Evolutionary conservation across 92 coral and sea anemone genomes (phyloP), one percentile per base, ranked within the genome.

Genomic region (Phenganax marumi): DNA sequence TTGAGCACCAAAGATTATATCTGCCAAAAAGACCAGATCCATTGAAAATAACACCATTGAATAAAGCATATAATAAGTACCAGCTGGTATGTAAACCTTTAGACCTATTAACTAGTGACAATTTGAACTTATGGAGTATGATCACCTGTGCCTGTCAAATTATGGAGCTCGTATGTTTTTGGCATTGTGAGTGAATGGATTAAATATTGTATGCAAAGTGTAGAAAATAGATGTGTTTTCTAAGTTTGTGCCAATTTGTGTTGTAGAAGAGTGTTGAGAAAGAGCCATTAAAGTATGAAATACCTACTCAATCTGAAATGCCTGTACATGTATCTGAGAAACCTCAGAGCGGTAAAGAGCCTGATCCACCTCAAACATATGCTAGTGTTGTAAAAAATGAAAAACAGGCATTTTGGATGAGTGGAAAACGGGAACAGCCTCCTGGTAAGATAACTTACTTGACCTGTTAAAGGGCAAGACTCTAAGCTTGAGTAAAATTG

Each of bases 401-500:
- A 78, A 86, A 72, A 77, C 88, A 90, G 56, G 77, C 84, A 48
- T 91, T 93, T 69, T 96, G 99, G 99, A 91, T 81, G 88, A 89
- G 84, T 57, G 85, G 52, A 51, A 76, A 56, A 76, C 49, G 75
- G 78, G 89, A 81, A 65, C 60, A 65, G 12, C 77, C 81, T 8
- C 74, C 56, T 22, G 46, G 79, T 69, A 51, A 17, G 70, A 17
- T 10, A 23, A 26, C 0, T 74, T 12, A 11, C 12, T 70, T 52
- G 46, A 68, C 56, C 61, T 68, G 73, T 72, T 19, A 39, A 55
- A 57, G 46, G 52, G 76, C 85, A 47, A 84, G 55, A 33, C 43
- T 33, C 0, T 2, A 33, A 5, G 5, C 3, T 33, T 33, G 43
- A 33, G 43, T 33, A 33, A 5, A 33, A 33, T 33, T 5, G 5